phyloP scores from a whole-genome alignment of 2,888 invertebrate genomes.

The Masnerella sp. region DNA sequence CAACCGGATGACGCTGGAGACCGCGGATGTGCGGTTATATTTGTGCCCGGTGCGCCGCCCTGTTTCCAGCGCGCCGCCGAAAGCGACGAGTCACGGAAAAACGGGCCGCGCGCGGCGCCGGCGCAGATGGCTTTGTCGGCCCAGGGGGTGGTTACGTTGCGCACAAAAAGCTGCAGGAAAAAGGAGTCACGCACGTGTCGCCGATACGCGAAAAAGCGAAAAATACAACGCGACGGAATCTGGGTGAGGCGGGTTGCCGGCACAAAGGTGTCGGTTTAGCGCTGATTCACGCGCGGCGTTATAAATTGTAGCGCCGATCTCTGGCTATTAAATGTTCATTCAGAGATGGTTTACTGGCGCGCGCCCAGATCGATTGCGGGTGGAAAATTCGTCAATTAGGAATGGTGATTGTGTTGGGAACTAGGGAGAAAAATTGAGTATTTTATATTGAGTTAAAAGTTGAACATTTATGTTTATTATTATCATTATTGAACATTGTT shows the following conservation, averaged over 20 bases:
- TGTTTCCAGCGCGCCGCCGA: conserved; percentile 50
- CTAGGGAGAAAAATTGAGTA: no score
- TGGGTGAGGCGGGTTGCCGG: conserved; percentile 29
- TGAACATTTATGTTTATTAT: no score
- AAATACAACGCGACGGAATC: conserved; percentile 18
- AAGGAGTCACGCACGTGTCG: conserved; percentile 33
- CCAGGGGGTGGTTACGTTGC: conserved; percentile 44
- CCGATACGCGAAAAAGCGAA: conserved; percentile 18
- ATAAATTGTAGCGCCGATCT: conserved; percentile 28
- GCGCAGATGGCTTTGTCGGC: conserved; percentile 37
- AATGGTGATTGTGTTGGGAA: no score
- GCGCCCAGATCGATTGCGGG: conserved; percentile 33
- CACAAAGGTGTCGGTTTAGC: conserved; percentile 32
- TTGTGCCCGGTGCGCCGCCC: conserved; percentile 67
- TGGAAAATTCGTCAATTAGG: conserved; percentile 49
- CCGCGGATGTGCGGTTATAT: conserved; percentile 66
- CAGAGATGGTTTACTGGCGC: conserved; percentile 41
- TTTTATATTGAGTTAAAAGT: no score
- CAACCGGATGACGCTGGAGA: conserved; percentile 77
- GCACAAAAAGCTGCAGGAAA: background rate
- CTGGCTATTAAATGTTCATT: conserved; percentile 45
- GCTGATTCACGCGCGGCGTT: conserved; percentile 52
- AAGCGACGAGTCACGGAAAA: conserved; percentile 51
- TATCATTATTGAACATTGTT: no score
- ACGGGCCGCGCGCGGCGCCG: conserved; percentile 16